These are phyloP conservation scores for Agrilus mali DNA, from an alignment of 2,888 invertebrate species.

Conservation along the genomic window DNA sequence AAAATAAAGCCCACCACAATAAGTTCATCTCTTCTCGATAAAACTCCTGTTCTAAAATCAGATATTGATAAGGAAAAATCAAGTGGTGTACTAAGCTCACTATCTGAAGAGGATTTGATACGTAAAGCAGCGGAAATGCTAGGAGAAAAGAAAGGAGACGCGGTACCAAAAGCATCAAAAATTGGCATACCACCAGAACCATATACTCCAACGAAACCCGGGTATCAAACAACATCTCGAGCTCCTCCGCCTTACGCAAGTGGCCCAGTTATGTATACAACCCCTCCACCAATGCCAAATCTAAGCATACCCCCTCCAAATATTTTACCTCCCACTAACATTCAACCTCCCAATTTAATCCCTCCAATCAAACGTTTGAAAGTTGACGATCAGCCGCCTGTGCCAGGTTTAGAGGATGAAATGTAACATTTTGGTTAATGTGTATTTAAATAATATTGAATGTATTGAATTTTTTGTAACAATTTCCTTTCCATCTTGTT, in stretches of 20 bases:
- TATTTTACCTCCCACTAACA: conserved; percentile 8
- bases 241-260: conserved; percentile 5
- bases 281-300: conserved; percentile 31
- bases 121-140: conserved; percentile 45
- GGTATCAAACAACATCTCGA: neutral
- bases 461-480: too few species aligned
- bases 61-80: conserved; percentile 1
- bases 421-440: conserved; percentile 3
- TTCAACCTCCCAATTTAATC: conserved; percentile 6
- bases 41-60: neutral
- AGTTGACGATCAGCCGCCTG: conserved; percentile 27
- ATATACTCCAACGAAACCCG: neutral
- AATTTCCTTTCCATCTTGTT: too few species aligned
- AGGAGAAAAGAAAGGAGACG: conserved; percentile 28
- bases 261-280: conserved; percentile 22
- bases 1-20: conserved; percentile 12
- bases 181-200: conserved; percentile 2
- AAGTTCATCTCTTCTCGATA: conserved; percentile 8
- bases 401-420: conserved; percentile 30
- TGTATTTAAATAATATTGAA: too few species aligned
- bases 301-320: conserved; percentile 18
- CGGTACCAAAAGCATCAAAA: conserved; percentile 7
- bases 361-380: conserved; percentile 20
- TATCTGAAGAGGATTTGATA: conserved; percentile 43
- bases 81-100: conserved; percentile 37